Conservation (phyloP, 2,113 vertebrate species). For the Danio rerio region GRCz12tu NC_133178.1:50251001-50251500, state of each 20-base stretch:
- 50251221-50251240: conserved; percentile 84
- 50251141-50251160: conserved; percentile 87
- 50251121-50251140: conserved; percentile 93
- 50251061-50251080: conserved; percentile 92
- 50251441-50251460: neutral
- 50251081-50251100: conserved; percentile 90
- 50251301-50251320: conserved; percentile 34
- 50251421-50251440: conserved; percentile 6
- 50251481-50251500: neutral
- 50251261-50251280: conserved; percentile 88
- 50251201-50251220: conserved; percentile 89
- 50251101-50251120: conserved; percentile 93
- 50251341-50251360: neutral
- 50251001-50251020: neutral
- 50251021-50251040: neutral
- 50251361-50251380: neutral
- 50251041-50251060: neutral
- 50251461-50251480: neutral
- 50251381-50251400: neutral
- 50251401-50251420: neutral
- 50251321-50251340: conserved; percentile 3
- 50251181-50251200: conserved; percentile 88
- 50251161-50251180: conserved; percentile 95
- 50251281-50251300: conserved; percentile 2
- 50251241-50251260: conserved; percentile 86